A percentile compares a stretch with the other conserved stretches of the same genome.
Conservation (phyloP, 2,888 invertebrate species). For the Drosophila bunnanda region DNA sequence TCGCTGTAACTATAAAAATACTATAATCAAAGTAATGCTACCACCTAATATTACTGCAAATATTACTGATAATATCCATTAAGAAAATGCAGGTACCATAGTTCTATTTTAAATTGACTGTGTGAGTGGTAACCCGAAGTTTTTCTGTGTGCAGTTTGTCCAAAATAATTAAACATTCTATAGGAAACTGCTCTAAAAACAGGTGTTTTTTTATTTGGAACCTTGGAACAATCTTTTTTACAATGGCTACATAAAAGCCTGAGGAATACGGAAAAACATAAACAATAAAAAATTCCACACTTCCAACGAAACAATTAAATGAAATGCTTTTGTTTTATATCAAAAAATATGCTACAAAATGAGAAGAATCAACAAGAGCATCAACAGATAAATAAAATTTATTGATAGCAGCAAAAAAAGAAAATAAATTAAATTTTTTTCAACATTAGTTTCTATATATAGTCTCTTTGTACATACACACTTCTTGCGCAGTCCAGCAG, state of each 20-base stretch:
- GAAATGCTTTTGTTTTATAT: slow-evolving; percentile 15
- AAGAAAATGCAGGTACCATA: neutral
- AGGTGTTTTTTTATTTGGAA: slow-evolving; percentile 22
- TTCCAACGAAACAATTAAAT: slow-evolving; percentile 9
- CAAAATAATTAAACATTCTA: neutral
- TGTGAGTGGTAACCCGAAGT: neutral
- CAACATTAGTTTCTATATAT: slow-evolving; percentile 36
- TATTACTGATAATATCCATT: neutral
- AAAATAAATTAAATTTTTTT: slow-evolving; percentile 9
- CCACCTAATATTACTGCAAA: too few relatives aligned
- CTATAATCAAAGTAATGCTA: neutral
- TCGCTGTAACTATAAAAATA: neutral
- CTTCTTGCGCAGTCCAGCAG: slow-evolving; percentile 32
- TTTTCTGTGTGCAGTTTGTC: neutral
- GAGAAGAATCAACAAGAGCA: slow-evolving; percentile 16
- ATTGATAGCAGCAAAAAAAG: slow-evolving; percentile 28
- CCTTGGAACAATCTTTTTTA: neutral
- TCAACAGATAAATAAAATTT: slow-evolving; percentile 34
- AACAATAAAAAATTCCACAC: slow-evolving; percentile 1
- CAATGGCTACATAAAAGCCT: neutral
- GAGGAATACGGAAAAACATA: slow-evolving; percentile 1
- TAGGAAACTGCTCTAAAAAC: neutral
- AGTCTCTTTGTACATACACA: slow-evolving; percentile 12
- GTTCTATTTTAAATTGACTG: neutral
- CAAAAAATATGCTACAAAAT: neutral